Percentiles rank a stretch among this genome's conserved stretches.
Evolutionary conservation across 2,888 invertebrate genomes (phyloP).

Genomic region (Acronicta psi): DNA sequence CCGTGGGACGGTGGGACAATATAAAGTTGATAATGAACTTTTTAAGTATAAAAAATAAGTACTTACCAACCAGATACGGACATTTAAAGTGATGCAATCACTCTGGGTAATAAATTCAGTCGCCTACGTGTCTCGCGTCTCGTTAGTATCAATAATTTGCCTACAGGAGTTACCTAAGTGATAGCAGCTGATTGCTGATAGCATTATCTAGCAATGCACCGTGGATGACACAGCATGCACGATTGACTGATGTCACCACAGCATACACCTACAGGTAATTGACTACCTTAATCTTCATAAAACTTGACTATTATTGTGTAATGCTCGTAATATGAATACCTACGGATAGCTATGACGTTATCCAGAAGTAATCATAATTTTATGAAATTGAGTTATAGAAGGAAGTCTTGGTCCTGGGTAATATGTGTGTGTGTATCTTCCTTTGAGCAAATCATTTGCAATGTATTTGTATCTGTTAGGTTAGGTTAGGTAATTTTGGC

Average conservation of each 20-base stretch:
- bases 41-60: too few species aligned
- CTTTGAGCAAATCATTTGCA: too few species aligned
- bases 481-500: too few species aligned
- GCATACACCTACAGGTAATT: neutral
- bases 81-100: neutral
- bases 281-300: neutral
- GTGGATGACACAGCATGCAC: neutral
- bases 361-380: too few species aligned
- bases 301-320: neutral
- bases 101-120: neutral
- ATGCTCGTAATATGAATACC: neutral
- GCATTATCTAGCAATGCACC: neutral
- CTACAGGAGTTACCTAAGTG: neutral
- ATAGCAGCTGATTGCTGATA: slow-evolving; percentile 1
- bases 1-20: too few species aligned
- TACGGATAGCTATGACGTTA: too few species aligned
- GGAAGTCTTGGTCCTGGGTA: too few species aligned
- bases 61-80: too few species aligned
- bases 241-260: neutral
- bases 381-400: too few species aligned
- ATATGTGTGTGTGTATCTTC: too few species aligned
- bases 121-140: slow-evolving; percentile 1
- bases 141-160: neutral
- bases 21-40: too few species aligned
- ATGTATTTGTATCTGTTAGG: too few species aligned